These are phyloP conservation scores for Geococcyx californianus DNA, from an alignment of 2,113 vertebrate genomes.

Conservation along the genomic window DNA sequence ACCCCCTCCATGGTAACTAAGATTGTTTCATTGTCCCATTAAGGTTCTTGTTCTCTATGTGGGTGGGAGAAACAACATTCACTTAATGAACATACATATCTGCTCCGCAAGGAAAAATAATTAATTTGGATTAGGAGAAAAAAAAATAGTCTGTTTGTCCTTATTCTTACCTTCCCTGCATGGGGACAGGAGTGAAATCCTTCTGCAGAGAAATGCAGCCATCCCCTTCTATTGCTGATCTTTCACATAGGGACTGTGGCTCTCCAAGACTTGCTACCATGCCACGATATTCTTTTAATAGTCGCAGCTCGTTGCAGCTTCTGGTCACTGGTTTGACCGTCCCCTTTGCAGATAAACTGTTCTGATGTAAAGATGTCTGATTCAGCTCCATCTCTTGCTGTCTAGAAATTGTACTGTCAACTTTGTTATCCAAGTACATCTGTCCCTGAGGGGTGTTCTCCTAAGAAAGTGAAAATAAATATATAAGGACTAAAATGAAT, in stretches of 20 bases:
- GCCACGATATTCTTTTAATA: conserved; percentile 82
- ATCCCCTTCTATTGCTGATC: conserved; percentile 46
- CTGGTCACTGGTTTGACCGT: conserved; percentile 61
- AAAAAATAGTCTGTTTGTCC: not conserved
- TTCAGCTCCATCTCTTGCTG: conserved; percentile 83
- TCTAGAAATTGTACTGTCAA: conserved; percentile 38
- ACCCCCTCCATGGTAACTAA: not conserved
- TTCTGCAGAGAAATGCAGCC: conserved; percentile 47
- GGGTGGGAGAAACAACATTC: not conserved
- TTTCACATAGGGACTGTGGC: conserved; percentile 66
- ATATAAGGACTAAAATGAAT: not conserved
- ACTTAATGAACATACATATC: not conserved
- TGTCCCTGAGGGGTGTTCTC: not conserved
- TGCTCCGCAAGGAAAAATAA: not conserved
- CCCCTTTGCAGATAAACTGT: conserved; percentile 56
- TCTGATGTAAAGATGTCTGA: conserved; percentile 69
- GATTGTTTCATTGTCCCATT: not conserved
- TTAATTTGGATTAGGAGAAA: not conserved
- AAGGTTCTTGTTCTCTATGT: not conserved
- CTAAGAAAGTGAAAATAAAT: conserved; percentile 51
- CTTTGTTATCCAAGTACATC: conserved; percentile 89
- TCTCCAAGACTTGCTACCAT: conserved; percentile 75
- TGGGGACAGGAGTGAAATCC: conserved; percentile 39
- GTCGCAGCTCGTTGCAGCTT: conserved; percentile 79
- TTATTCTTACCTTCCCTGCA: conserved; percentile 68